Base-by-base conservation (phyloP, 92 coral and sea anemone genomes). In the Actinernus sp. region DNA sequence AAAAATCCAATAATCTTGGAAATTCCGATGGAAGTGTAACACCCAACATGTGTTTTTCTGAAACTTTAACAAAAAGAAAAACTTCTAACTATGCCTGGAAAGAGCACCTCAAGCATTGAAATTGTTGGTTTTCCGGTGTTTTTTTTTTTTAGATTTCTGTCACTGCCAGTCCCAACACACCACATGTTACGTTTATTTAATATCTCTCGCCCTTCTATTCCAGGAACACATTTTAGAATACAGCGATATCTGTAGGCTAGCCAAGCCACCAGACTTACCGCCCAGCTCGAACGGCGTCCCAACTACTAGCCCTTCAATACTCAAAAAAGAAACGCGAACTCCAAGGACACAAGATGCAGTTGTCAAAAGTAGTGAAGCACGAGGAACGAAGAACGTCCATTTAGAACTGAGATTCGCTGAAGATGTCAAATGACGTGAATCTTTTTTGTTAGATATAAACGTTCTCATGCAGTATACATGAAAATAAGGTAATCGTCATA, bases 161-260 rank as follows among this genome's bases (percentile, higher is more conserved):
- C n/a, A n/a, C n/a, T n/a, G n/a, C n/a, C n/a, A n/a, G n/a, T n/a
- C n/a, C n/a, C n/a, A n/a, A n/a, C n/a, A n/a, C n/a, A n/a, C n/a
- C n/a, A 43, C 4, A 43, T 3, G 3, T 43, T 3, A 43, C 49
- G 14, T 43, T 43, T 43, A 3, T 43, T 3, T 18, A 4, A 49
- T 19, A 49, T 7, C 26, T 21, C 24, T 5, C 10, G 21, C 2
- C 55, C 23, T 23, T 36, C 12, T 59, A 16, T 49, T 61, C 22
- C 71, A 93, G 97, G 87, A 83, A 17, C 96, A 90, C 44, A 55
- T 90, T 17, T 23, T 58, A 49, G 98, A 93, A 32, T 75, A 89
- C 75, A 84, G 74, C 1, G 98, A 93, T 29, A 90, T 93, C 23
- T 67, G 84, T 27, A 57, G 73, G 11, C 77, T 93, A 50, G 97